phyloP scores from a whole-genome alignment of 1,140 invertebrate genomes.

The Anastrepha obliqua region DNA sequence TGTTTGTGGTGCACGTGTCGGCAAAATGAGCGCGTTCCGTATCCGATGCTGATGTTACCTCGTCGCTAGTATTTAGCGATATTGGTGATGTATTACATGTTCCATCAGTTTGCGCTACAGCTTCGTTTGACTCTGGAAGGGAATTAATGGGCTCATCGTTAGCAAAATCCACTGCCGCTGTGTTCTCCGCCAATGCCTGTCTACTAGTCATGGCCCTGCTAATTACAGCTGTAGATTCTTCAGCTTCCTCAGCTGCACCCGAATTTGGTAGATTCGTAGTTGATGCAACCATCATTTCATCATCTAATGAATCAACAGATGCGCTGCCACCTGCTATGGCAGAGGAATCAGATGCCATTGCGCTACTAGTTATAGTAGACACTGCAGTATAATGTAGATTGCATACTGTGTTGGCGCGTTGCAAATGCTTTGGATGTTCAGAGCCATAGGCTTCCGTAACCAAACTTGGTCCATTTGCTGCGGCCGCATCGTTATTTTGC shows the following conservation, averaged over 20 bases:
- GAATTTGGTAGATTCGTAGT: neutral
- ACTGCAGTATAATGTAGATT: neutral
- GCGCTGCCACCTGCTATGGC: neutral
- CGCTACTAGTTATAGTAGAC: conserved; percentile 33
- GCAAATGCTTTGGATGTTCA: neutral
- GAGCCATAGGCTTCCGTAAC: neutral
- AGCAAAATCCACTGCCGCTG: neutral
- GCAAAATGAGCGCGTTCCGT: conserved; percentile 70
- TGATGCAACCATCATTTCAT: conserved; percentile 41
- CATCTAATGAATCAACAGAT: conserved; percentile 36
- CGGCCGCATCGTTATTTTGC: neutral
- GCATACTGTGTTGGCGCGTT: neutral
- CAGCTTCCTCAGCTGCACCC: neutral
- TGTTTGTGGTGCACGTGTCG: conserved; percentile 70
- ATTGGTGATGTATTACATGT: conserved; percentile 46
- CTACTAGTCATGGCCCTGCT: neutral
- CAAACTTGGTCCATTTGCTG: neutral
- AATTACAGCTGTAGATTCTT: too few relatives aligned
- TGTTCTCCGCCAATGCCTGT: too few relatives aligned
- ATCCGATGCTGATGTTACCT: conserved; percentile 54
- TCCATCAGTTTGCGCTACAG: neutral
- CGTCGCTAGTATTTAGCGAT: conserved; percentile 49
- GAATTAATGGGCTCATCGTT: neutral
- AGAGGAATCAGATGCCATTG: neutral
- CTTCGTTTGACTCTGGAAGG: neutral